These are phyloP conservation scores for Butorides virescens DNA, from an alignment of 2,113 vertebrate species.

Conservation along the genomic window DNA sequence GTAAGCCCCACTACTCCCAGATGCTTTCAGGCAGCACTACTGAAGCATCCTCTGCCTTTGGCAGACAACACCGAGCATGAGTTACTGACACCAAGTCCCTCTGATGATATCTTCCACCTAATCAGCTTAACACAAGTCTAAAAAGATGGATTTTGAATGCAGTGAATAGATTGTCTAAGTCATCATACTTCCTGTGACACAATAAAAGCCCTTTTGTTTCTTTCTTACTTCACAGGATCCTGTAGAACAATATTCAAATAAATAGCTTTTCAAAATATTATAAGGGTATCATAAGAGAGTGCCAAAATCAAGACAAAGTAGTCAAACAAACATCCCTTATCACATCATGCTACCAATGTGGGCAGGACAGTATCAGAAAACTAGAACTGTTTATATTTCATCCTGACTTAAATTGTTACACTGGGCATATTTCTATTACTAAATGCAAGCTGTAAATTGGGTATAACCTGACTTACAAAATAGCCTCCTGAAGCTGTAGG, in stretches of 20 bases:
- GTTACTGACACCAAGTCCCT: neutral
- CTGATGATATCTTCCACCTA: neutral
- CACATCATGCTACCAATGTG: neutral
- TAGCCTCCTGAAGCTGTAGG: neutral
- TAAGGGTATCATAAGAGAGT: neutral
- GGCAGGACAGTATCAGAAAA: neutral
- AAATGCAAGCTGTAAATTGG: neutral
- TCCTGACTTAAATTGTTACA: neutral
- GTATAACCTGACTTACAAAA: neutral
- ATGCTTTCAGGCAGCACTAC: neutral
- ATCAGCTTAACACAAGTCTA: neutral
- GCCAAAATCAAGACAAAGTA: neutral
- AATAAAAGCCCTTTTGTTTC: neutral
- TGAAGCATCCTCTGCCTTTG: neutral
- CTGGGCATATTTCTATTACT: neutral
- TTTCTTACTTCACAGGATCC: neutral
- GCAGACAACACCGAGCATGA: neutral
- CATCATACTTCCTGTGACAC: neutral
- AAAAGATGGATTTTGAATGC: neutral
- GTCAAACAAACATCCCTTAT: neutral
- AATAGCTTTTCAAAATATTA: neutral
- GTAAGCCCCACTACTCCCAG: neutral
- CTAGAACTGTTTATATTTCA: neutral
- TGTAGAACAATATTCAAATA: neutral
- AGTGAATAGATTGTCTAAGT: neutral